A percentile compares a stretch with the other conserved stretches of the same genome.
Conservation (phyloP, 2,888 invertebrate species). For the Tachina lurida region DNA sequence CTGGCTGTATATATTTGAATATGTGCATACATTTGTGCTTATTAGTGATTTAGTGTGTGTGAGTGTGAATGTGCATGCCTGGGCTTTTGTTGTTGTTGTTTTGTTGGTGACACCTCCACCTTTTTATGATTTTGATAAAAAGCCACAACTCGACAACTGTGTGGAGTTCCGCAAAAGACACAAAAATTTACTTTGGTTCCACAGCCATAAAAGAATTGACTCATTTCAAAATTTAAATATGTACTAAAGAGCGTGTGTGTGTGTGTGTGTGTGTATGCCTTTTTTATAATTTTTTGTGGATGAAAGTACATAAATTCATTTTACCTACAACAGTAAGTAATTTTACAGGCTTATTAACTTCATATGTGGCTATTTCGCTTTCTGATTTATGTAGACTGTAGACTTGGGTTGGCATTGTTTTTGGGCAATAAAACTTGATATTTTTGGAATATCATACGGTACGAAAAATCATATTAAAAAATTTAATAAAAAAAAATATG, state of each 20-base stretch:
- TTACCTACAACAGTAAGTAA: not conserved
- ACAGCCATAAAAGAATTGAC: conserved; percentile 30
- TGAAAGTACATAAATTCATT: conserved; percentile 33
- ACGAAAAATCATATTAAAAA: not conserved
- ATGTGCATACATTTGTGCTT: conserved; percentile 39
- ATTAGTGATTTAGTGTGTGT: conserved; percentile 34
- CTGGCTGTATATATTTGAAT: not conserved
- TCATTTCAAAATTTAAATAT: not conserved
- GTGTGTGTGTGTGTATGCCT: not conserved
- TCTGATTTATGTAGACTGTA: conserved; percentile 23
- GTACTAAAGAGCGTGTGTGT: not conserved
- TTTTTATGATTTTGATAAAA: conserved; percentile 72
- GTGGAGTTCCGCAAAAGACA: conserved; percentile 79
- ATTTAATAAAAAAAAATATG: not conserved
- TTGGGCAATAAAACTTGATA: not conserved
- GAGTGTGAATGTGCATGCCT: conserved; percentile 21
- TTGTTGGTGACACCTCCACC: conserved; percentile 60
- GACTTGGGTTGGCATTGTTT: conserved; percentile 1
- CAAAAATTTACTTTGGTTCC: conserved; percentile 48
- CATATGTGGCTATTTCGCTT: conserved; percentile 9
- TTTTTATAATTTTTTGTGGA: not conserved
- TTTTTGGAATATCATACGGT: not conserved
- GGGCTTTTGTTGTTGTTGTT: conserved; percentile 42
- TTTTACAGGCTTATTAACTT: conserved; percentile 1
- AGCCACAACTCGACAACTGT: conserved; percentile 80